Evolutionary conservation across 1,140 invertebrate genomes (phyloP).

Genomic region (Tetranychus urticae): DNA sequence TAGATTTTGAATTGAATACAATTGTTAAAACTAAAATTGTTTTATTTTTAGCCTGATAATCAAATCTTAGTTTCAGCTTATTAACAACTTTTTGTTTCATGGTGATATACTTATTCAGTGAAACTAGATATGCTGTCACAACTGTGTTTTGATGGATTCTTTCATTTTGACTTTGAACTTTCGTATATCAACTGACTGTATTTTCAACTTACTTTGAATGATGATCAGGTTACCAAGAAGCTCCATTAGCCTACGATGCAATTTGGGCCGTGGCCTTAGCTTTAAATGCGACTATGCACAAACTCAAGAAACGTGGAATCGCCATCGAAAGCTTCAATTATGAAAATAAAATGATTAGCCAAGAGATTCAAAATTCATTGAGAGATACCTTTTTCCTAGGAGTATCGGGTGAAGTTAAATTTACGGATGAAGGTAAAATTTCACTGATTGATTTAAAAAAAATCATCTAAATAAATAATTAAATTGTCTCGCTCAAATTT

Average conservation of each 20-base stretch:
- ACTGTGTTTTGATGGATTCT: no score
- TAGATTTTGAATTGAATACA: no score
- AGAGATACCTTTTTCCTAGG: constrained; percentile 67
- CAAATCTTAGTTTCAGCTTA: no score
- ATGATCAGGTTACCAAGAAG: constrained; percentile 60
- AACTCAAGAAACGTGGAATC: constrained; percentile 43
- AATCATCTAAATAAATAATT: constrained; percentile 25
- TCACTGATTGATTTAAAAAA: constrained; percentile 10
- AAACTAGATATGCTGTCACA: no score
- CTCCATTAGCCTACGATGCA: constrained; percentile 92
- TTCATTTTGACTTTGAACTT: no score
- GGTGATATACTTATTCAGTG: no score
- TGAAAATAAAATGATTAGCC: constrained; percentile 73
- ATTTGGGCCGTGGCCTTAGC: constrained; percentile 92
- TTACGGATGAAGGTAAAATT: constrained; percentile 8
- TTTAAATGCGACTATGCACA: constrained; percentile 84
- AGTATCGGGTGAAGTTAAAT: constrained; percentile 36
- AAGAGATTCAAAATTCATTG: constrained; percentile 93
- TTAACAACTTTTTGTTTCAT: no score
- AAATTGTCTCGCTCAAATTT: constrained; percentile 23
- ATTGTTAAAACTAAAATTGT: no score
- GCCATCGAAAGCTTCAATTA: constrained; percentile 93
- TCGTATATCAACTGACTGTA: no score
- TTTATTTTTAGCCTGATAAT: no score
- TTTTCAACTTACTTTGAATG: no score